Evolutionary conservation across 2,888 invertebrate species (phyloP), one percentile per base, ranked within the genome.

Genomic region (Hirtodrosophila duncani): DNA sequence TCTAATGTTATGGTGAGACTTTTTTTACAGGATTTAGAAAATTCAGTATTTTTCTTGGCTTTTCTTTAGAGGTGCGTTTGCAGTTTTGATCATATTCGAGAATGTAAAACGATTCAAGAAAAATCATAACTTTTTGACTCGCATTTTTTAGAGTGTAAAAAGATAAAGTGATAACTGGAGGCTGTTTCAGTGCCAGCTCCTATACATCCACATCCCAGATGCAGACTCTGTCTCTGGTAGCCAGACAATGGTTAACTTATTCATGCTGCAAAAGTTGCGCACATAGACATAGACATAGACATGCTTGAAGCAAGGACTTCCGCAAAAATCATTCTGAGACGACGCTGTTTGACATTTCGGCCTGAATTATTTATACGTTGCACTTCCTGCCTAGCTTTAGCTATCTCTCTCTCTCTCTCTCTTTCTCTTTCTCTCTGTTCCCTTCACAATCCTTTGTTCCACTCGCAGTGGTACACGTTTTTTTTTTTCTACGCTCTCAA

Each of bases 261-360:
- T 74, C 79, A 81, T 81, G 70, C 59, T 67, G 59, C 53, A 63
- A 64, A n/a, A 78, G 81, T 77, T 80, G 42, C 41, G 62, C 60
- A 56, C 44, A 48, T 31, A 42, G 52, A 50, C 45, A 34, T 37
- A 37, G 49, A 57, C 41, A 39, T 26, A 27, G 18, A 20, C 17
- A 21, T 11, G 34, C 5, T n/a, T 20, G 16, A 21, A 8, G 42
- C 42, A 49, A 60, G 68, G 69, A 74, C 81, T 81, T 77, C 75
- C 81, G 81, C 67, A 74, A 63, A 81, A 77, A 77, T 77, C 75
- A 81, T 81, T 64, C 81, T 60, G 79, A 74, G 75, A 81, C 74
- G 69, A 60, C 74, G 69, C 60, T 64, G 81, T 74, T 81, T 77
- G 75, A 81, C 75, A 77, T 81, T 81, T 79, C 61, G 66, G 75